Evolutionary conservation across 2,888 invertebrate species (phyloP).

Genomic region (Tipula lateralis): DNA sequence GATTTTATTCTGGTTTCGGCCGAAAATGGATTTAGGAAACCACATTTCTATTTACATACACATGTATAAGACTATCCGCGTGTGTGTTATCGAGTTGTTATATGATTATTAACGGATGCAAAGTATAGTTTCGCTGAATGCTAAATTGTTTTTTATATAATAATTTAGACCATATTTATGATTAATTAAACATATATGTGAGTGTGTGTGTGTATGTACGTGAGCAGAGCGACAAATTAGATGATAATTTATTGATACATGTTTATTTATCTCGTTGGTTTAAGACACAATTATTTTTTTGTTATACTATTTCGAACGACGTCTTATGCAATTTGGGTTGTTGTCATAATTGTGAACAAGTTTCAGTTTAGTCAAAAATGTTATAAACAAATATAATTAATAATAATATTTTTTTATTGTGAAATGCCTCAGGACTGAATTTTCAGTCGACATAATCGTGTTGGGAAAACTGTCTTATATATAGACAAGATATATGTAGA

Average conservation of each 20-base stretch:
- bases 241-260: background rate
- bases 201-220: background rate
- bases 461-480: too few species aligned
- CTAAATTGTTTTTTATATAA: background rate
- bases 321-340: background rate
- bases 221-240: background rate
- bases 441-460: background rate
- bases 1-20: too few species aligned
- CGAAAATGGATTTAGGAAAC: too few species aligned
- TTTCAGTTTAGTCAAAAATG: background rate
- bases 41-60: too few species aligned
- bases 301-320: background rate
- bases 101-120: conserved; percentile 24
- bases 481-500: background rate
- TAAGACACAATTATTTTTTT: background rate
- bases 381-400: background rate
- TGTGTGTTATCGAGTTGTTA: too few species aligned
- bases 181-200: background rate
- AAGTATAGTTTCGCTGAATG: background rate
- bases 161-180: background rate
- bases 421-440: background rate
- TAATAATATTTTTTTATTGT: background rate
- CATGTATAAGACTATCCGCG: too few species aligned
- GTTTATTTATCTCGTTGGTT: background rate
- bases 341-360: background rate